These are phyloP conservation scores for Ectobius pallidus DNA, from an alignment of 2,888 invertebrate genomes.

Conservation along the genomic window DNA sequence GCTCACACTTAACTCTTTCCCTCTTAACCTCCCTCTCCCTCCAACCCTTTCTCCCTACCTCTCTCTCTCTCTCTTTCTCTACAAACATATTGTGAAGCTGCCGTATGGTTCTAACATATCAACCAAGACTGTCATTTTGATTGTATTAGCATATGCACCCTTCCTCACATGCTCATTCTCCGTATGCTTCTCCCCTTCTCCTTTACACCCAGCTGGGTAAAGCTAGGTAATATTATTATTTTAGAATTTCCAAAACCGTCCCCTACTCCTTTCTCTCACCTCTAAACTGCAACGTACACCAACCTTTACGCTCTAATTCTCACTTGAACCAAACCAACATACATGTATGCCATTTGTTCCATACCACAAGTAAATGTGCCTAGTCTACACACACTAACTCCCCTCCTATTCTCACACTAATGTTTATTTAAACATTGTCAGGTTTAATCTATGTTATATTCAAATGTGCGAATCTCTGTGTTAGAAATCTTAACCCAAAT, in stretches of 20 bases:
- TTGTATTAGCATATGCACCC: constrained; percentile 14
- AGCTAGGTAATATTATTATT: constrained; percentile 20
- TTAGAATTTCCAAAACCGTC: constrained; percentile 17
- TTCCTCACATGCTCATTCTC: background rate
- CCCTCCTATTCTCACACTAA: background rate
- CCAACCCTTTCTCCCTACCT: background rate
- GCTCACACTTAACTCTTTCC: too few species aligned
- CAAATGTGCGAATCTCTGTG: too few species aligned
- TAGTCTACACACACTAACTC: background rate
- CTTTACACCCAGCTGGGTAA: too few species aligned
- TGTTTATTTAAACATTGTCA: constrained; percentile 2
- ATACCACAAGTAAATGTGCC: background rate
- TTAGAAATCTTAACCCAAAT: too few species aligned
- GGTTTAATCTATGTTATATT: background rate
- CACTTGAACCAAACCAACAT: too few species aligned
- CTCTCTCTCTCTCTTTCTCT: background rate
- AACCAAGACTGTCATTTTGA: background rate
- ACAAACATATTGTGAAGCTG: background rate
- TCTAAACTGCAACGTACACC: background rate
- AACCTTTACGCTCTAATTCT: background rate
- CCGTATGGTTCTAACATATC: constrained; percentile 3
- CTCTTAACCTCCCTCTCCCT: background rate
- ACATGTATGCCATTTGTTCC: background rate
- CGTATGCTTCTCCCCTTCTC: background rate
- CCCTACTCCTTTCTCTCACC: too few species aligned